These are phyloP conservation scores for Cardiocondyla obscurior DNA, from an alignment of 1,140 invertebrate species.

Conservation along the genomic window DNA sequence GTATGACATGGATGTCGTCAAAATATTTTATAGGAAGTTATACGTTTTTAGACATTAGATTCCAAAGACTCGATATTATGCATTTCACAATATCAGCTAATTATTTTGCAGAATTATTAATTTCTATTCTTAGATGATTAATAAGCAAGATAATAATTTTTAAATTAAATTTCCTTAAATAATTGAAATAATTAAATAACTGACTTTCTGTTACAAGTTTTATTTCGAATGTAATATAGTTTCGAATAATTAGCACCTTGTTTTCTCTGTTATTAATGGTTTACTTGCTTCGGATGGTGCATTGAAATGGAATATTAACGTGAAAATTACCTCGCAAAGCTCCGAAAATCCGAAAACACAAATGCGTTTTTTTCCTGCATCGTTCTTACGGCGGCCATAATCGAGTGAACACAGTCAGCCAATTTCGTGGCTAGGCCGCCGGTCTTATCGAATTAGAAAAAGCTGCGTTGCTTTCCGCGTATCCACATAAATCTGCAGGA, in stretches of 20 bases:
- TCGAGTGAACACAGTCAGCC: background rate
- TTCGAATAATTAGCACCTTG: too few species aligned
- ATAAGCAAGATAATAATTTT: background rate
- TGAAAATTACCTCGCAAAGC: background rate
- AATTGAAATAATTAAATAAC: background rate
- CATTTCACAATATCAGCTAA: background rate
- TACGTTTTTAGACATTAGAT: background rate
- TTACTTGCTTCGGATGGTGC: background rate
- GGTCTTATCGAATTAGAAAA: constrained; percentile 43
- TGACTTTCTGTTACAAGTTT: too few species aligned
- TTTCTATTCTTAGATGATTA: background rate
- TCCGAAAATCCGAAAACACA: background rate
- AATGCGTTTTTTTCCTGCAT: background rate
- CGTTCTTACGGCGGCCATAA: background rate
- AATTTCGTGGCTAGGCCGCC: constrained; percentile 38
- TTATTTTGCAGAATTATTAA: constrained; percentile 2
- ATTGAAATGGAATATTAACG: background rate
- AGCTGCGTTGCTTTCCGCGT: constrained; percentile 27
- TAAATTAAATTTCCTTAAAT: background rate
- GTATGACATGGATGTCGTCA: background rate
- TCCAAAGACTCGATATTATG: background rate
- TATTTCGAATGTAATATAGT: too few species aligned
- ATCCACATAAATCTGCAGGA: constrained; percentile 44
- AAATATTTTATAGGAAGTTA: background rate
- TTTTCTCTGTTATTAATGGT: background rate